Conservation (phyloP, 2,888 invertebrate genomes). For the Ellobium chinense region DNA sequence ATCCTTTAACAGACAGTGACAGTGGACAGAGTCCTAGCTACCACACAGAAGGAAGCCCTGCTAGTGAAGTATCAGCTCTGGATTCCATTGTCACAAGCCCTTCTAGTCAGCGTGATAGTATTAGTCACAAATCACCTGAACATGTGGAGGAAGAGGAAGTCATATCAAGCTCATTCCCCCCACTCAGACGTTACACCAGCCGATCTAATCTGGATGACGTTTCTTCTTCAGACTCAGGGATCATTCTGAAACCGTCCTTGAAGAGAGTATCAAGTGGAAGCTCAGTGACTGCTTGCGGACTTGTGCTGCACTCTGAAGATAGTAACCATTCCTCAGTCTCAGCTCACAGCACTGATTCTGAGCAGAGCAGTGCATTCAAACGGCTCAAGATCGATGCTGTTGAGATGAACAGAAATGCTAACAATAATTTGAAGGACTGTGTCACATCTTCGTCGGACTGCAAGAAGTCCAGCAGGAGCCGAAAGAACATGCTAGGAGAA, state of each 20-base stretch:
- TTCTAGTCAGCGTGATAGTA: constrained; percentile 20
- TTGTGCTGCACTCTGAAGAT: constrained; percentile 63
- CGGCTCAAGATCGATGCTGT: constrained; percentile 49
- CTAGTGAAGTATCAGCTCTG: constrained; percentile 17
- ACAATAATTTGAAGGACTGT: constrained; percentile 42
- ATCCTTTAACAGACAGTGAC: neutral
- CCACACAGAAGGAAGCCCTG: constrained; percentile 23
- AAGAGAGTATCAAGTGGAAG: constrained; percentile 45
- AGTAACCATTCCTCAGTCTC: constrained; percentile 71
- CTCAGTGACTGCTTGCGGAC: constrained; percentile 22
- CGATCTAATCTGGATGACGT: constrained; percentile 42
- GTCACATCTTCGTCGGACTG: constrained; percentile 43
- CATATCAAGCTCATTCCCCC: constrained; percentile 35
- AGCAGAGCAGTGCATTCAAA: constrained; percentile 60
- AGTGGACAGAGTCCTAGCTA: constrained; percentile 13
- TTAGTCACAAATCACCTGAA: constrained; percentile 33
- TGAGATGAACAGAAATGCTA: constrained; percentile 34
- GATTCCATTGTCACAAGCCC: constrained; percentile 31
- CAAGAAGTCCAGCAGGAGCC: constrained; percentile 16
- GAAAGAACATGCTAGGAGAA: constrained; percentile 21
- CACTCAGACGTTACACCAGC: constrained; percentile 32
- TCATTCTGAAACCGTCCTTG: constrained; percentile 38
- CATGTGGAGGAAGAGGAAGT: constrained; percentile 33
- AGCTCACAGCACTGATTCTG: constrained; percentile 66
- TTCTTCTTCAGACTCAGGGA: constrained; percentile 36